These are phyloP conservation scores for Physella acuta DNA, from an alignment of 1,140 invertebrate species.

Conservation along the genomic window DNA sequence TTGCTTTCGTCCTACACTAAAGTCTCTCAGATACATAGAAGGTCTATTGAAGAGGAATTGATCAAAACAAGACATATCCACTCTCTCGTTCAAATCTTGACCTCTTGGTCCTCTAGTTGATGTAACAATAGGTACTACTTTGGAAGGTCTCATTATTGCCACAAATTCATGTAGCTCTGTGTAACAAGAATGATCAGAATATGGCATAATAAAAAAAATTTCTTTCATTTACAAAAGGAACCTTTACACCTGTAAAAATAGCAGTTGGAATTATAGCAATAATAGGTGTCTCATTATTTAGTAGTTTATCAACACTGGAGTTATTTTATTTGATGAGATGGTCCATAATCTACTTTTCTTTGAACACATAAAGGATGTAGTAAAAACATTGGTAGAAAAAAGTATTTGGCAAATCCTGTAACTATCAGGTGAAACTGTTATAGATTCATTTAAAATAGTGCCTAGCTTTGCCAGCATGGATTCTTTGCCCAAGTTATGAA, in stretches of 20 bases:
- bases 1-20: too few relatives aligned
- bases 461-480: slow-evolving; percentile 53
- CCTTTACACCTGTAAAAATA: slow-evolving; percentile 53
- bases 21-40: too few relatives aligned
- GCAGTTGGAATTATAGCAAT: slow-evolving; percentile 58
- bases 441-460: slow-evolving; percentile 47
- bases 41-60: not conserved
- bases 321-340: slow-evolving; percentile 48
- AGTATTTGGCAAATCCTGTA: slow-evolving; percentile 45
- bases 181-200: slow-evolving; percentile 60
- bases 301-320: slow-evolving; percentile 32
- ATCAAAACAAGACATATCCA: not conserved
- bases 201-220: slow-evolving; percentile 58
- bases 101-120: not conserved
- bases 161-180: slow-evolving; percentile 58
- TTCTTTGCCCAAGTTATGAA: slow-evolving; percentile 60
- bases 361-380: slow-evolving; percentile 27
- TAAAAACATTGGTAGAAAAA: slow-evolving; percentile 52
- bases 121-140: slow-evolving; percentile 55
- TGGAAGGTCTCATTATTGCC: slow-evolving; percentile 43
- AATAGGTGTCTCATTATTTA: slow-evolving; percentile 40
- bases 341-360: slow-evolving; percentile 42
- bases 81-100: not conserved
- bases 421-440: slow-evolving; percentile 48
- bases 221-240: too few relatives aligned